Evolutionary conservation across 2,888 invertebrate genomes (phyloP).

Genomic region (Euclidia mi): DNA sequence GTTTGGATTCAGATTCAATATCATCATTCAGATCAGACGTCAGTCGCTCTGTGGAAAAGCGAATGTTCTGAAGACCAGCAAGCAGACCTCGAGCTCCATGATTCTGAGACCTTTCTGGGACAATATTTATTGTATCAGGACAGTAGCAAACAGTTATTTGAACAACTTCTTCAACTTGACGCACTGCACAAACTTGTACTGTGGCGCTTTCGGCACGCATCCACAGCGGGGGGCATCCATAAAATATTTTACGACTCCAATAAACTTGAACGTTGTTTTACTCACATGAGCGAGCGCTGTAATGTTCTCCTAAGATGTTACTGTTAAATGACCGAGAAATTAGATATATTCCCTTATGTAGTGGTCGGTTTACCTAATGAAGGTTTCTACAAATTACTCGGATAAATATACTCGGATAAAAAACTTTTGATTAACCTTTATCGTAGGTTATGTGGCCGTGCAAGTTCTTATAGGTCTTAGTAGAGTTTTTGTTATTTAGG

Average conservation of each 20-base stretch:
- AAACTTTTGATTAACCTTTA: conserved; percentile 33
- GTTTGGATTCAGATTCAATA: too few relatives aligned
- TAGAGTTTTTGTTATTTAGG: not conserved
- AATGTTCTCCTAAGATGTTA: conserved; percentile 56
- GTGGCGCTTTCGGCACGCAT: conserved; percentile 21
- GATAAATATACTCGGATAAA: conserved; percentile 40
- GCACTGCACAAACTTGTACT: conserved; percentile 25
- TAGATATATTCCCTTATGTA: conserved; percentile 57
- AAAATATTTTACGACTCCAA: conserved; percentile 71
- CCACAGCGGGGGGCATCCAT: conserved; percentile 49
- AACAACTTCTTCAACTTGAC: conserved; percentile 15
- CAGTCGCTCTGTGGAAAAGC: too few relatives aligned
- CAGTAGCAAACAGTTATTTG: not conserved
- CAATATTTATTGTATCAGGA: not conserved
- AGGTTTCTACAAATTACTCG: conserved; percentile 39
- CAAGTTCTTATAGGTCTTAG: not conserved
- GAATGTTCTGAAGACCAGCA: too few relatives aligned
- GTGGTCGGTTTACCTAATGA: conserved; percentile 49
- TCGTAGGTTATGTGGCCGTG: not conserved
- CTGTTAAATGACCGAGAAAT: conserved; percentile 69
- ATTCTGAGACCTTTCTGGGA: too few relatives aligned
- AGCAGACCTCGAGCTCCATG: too few relatives aligned
- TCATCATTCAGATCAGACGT: too few relatives aligned
- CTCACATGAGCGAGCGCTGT: conserved; percentile 49
- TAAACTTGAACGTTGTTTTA: conserved; percentile 61